Conservation (phyloP, 1,140 invertebrate genomes). For the Wiebesia pumilae region DNA sequence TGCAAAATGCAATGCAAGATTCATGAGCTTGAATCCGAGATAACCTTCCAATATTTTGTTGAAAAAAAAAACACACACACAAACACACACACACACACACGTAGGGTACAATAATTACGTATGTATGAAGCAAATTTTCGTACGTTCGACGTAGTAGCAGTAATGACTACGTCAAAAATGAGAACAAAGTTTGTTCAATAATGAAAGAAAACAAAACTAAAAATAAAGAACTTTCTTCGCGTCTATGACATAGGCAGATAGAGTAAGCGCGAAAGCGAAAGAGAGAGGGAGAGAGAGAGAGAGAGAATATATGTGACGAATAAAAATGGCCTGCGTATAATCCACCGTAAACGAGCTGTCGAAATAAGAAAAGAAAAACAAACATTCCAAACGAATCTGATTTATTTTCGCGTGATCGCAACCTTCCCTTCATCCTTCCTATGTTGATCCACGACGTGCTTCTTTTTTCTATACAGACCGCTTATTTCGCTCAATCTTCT, state of each 20-base stretch:
- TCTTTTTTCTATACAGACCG: not conserved
- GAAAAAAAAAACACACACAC: not conserved
- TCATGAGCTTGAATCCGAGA: slow-evolving; percentile 22
- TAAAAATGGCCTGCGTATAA: not conserved
- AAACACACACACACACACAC: slow-evolving; percentile 28
- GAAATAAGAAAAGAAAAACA: not conserved
- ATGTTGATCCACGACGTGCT: slow-evolving; percentile 29
- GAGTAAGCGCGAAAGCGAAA: not conserved
- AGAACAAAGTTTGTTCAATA: not conserved
- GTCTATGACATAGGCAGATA: not conserved
- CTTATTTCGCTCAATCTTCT: not conserved
- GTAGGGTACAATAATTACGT: too few species aligned
- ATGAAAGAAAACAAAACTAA: not conserved
- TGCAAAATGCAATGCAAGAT: slow-evolving; percentile 28
- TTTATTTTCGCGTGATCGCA: slow-evolving; percentile 41
- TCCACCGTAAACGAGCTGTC: not conserved
- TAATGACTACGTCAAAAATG: not conserved
- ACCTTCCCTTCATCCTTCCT: not conserved
- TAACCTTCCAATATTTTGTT: not conserved
- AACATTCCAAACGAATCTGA: slow-evolving; percentile 12
- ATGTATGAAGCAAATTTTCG: slow-evolving; percentile 7
- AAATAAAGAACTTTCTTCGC: not conserved
- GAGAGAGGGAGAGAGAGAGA: not conserved
- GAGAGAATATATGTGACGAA: not conserved
- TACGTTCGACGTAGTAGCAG: too few species aligned